A percentile compares a stretch with the other conserved stretches of the same genome.
These are phyloP conservation scores for Apotomis turbidana DNA, from an alignment of 2,888 invertebrate species.

Conservation along the genomic window DNA sequence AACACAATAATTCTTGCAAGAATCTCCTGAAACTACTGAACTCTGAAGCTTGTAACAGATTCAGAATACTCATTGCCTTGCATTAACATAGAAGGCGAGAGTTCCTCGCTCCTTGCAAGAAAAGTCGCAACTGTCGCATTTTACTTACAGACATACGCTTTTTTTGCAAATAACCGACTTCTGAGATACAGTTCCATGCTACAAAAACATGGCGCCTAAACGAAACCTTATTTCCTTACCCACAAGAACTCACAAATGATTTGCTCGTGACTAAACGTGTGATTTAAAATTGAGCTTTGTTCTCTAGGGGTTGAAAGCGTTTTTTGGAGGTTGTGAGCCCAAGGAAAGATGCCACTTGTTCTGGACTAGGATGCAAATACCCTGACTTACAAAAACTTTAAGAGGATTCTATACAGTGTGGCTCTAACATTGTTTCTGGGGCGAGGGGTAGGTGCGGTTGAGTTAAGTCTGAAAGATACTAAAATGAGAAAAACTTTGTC, in stretches of 20 bases:
- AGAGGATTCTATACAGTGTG: conserved; percentile 37
- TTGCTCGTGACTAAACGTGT: conserved; percentile 1
- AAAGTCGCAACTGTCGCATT: background rate
- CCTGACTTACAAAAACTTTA: conserved; percentile 36
- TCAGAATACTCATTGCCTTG: conserved; percentile 33
- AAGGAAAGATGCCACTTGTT: conserved; percentile 12
- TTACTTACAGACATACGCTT: background rate
- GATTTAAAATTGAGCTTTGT: conserved; percentile 13
- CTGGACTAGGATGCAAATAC: conserved; percentile 35
- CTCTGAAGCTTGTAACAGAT: conserved; percentile 34
- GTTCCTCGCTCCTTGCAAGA: background rate
- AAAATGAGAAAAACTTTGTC: too few relatives aligned
- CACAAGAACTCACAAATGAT: background rate
- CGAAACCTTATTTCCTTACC: conserved; percentile 7
- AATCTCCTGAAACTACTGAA: conserved; percentile 31
- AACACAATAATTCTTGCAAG: conserved; percentile 32
- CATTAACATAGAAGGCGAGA: conserved; percentile 37
- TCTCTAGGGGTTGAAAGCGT: background rate
- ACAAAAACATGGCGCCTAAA: conserved; percentile 11
- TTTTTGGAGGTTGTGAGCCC: background rate
- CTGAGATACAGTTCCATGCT: conserved; percentile 11
- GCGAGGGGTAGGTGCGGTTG: background rate
- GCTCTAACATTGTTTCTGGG: conserved; percentile 33
- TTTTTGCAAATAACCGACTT: background rate
- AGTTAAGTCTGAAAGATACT: background rate